Evolutionary conservation across 2,113 vertebrate species (phyloP), one percentile per base, ranked within the genome.

Genomic region (Pogona vitticeps): DNA sequence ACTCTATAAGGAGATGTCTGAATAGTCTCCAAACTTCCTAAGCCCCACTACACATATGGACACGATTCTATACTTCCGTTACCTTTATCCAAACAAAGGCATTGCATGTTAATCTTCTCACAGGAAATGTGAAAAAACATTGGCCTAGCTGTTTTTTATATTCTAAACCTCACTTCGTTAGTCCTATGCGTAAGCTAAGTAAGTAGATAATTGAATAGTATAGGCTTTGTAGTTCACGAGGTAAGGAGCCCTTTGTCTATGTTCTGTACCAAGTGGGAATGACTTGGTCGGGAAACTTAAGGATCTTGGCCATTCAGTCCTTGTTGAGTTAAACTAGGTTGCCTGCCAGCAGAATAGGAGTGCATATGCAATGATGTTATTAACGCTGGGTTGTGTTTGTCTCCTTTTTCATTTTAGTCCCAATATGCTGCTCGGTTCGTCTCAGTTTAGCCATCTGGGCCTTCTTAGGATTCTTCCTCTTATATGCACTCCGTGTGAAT

Each of bases 401-500:
- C 13, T 86, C 46, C 85, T 92, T 15, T 75, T n/a, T 33, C 33
- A 0, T 95, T 95, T 91, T 95, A 99, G 98, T 97, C 46, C 98
- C 98, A 23, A 95, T 73, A 0, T 99, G 98, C 88, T 97, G 98
- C 68, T 99, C 99, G 6, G 96, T 98, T 20, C 98, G 99, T 79
- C 99, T 98, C 86, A 95, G 95, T 86, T 94, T 99, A 65, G 98
- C 98, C 0, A 2, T 98, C 13, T 94, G 99, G 94, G 97, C 98
- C 68, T 98, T 96, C 59, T 97, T 97, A 2, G 98, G 98, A 46
- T 99, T 99, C 95, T 98, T 99, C 58, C 96, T 99, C 78, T 97
- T 98, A 33, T 99, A 99, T 17, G 97, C 98, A 0, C 91, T 99
- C 89, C 96, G 99, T 23, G 98, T 99, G 82, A 99, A 99, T 95